Base-by-base conservation (phyloP, 2,888 invertebrate species). In the Atethmia centrago region DNA sequence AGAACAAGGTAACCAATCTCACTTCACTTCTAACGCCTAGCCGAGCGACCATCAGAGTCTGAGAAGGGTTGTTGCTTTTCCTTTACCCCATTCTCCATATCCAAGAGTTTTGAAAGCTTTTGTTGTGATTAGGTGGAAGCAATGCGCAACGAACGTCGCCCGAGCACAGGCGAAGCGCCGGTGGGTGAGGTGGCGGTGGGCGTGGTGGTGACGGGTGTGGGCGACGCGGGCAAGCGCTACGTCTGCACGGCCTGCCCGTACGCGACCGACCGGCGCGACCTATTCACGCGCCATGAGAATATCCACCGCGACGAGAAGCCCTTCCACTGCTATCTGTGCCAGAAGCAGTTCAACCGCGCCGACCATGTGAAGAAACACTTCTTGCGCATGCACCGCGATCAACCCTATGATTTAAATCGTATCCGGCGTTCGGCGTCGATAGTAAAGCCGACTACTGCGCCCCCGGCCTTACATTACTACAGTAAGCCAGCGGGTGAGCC, bases 291-390 rank as follows among this genome's bases (percentile, higher is more conserved):
- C 51, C 99, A 99, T 93, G 99, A 99, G 95, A 99, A 99, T 93
- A 99, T 99, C 83, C 99, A 99, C 92, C 97, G 98, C 87, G 98
- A 98, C 92, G 99, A 99, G 92, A 99, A 99, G 92, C 99, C 99
- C 10, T 99, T 99, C 92, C 98, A 99, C 92, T 99, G 99, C 93
- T 99, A 99, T 92, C 98, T 99, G 49, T 99, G 99, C 92, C 97
- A 98, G 92, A 99, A 99, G 94, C 98, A 99, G 93, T 99, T 99
- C 95, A 99, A 99, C 94, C 97, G 99, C 68, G 99, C 99, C 55
- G 99, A 99, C 94, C 99, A 99, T 92, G 99, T 99, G 62, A 99
- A 99, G 94, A 99, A 99, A 90, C 99, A 99, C 93, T 99, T 99
- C 90, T 96, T 98, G 84, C 97, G 99, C 85, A 99, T 99, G 98